Conservation (phyloP, 1,140 invertebrate species). For the Triops cancriformis region DNA sequence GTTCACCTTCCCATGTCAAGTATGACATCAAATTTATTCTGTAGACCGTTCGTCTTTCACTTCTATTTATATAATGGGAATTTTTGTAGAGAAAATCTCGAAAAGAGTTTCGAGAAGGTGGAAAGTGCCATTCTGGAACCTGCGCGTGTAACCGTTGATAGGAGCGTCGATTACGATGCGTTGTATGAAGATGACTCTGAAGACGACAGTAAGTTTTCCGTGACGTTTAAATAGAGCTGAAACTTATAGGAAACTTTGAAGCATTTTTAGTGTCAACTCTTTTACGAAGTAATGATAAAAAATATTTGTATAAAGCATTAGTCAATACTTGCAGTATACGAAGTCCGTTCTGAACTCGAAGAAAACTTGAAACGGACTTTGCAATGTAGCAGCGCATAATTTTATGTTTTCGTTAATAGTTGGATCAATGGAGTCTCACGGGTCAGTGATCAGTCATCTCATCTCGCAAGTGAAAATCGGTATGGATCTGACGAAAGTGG, state of each 20-base stretch:
- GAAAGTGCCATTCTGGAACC: neutral
- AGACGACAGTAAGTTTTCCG: slow-evolving; percentile 56
- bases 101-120: slow-evolving; percentile 18
- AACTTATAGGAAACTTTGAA: neutral
- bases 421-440: slow-evolving; percentile 83
- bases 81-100: neutral
- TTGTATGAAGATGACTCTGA: slow-evolving; percentile 82
- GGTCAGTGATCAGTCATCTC: slow-evolving; percentile 87
- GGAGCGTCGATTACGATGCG: slow-evolving; percentile 34
- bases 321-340: too few species aligned
- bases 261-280: too few species aligned
- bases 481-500: slow-evolving; percentile 97
- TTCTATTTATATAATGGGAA: neutral
- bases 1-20: slow-evolving; percentile 3
- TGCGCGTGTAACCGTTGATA: neutral
- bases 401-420: slow-evolving; percentile 36
- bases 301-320: too few species aligned
- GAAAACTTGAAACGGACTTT: too few species aligned
- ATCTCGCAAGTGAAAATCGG: slow-evolving; percentile 94
- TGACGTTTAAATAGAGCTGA: neutral
- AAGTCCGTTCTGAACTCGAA: too few species aligned
- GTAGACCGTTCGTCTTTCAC: neutral
- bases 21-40: neutral
- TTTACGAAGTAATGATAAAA: too few species aligned
- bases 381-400: neutral